Percentiles rank a stretch among this genome's conserved stretches.
phyloP scores from a whole-genome alignment of 2,888 invertebrate species.

The Dexiosoma caninum region DNA sequence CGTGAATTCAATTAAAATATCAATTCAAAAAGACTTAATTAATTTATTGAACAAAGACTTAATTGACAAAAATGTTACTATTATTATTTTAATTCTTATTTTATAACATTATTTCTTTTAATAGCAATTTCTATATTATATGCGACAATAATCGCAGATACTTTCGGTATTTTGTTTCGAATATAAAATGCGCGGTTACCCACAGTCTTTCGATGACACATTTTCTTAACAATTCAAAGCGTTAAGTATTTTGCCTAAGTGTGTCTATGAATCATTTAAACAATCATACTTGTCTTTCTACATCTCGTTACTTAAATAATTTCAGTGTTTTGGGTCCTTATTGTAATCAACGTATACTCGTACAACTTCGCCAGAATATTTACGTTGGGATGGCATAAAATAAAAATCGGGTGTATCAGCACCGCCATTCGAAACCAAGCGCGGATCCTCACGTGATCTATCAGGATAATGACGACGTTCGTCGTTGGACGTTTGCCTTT shows the following conservation, averaged over 20 bases:
- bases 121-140: too few species aligned
- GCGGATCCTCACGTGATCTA: slow-evolving; percentile 74
- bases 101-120: too few species aligned
- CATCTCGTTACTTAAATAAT: not conserved
- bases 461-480: slow-evolving; percentile 75
- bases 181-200: too few species aligned
- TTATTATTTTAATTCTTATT: too few species aligned
- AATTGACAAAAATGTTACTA: too few species aligned
- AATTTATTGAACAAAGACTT: too few species aligned
- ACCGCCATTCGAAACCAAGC: slow-evolving; percentile 73
- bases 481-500: slow-evolving; percentile 63
- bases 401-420: slow-evolving; percentile 87
- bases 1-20: too few species aligned
- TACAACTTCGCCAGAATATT: slow-evolving; percentile 94
- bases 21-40: too few species aligned
- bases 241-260: not conserved
- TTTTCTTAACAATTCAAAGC: not conserved
- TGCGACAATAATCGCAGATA: too few species aligned
- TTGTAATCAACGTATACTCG: slow-evolving; percentile 90
- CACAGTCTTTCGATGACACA: too few species aligned
- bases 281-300: slow-evolving; percentile 7
- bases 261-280: not conserved
- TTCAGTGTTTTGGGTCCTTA: slow-evolving; percentile 81
- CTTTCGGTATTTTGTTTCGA: too few species aligned
- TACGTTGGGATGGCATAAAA: slow-evolving; percentile 96